Percentiles rank a stretch among this genome's conserved stretches.
These are phyloP conservation scores for Rhagoletis zephyria DNA, from an alignment of 1,140 invertebrate genomes.

Conservation along the genomic window DNA sequence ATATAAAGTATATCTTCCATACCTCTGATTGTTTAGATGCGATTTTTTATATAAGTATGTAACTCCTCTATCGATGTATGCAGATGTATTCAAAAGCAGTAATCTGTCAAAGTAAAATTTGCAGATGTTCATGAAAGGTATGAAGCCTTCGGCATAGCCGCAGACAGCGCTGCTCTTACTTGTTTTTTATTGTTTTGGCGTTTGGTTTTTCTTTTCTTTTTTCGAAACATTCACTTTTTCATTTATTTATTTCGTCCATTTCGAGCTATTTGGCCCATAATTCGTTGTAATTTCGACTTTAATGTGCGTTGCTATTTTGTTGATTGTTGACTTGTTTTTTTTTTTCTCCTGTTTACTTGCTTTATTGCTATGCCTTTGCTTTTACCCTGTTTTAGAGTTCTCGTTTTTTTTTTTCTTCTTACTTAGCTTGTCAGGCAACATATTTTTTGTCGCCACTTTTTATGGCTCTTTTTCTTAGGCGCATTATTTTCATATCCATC, in stretches of 20 bases:
- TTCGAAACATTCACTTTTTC: neutral
- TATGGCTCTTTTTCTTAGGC: neutral
- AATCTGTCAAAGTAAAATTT: no score
- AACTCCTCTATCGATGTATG: no score
- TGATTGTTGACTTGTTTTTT: slow-evolving; percentile 69
- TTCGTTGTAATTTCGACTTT: slow-evolving; percentile 53
- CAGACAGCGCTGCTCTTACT: no score
- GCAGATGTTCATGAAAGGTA: no score
- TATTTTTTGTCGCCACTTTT: slow-evolving; percentile 19
- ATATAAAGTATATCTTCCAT: no score
- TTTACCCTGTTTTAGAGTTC: neutral
- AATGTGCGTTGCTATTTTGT: slow-evolving; percentile 63
- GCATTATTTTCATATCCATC: slow-evolving; percentile 13
- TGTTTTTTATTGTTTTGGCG: neutral
- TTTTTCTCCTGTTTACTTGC: slow-evolving; percentile 4
- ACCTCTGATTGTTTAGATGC: no score
- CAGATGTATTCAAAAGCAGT: no score
- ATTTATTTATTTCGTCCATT: slow-evolving; percentile 31
- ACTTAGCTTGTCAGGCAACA: slow-evolving; percentile 25
- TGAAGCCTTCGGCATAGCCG: no score
- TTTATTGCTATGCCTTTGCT: neutral
- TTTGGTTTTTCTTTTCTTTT: slow-evolving; percentile 17
- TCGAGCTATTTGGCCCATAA: slow-evolving; percentile 34
- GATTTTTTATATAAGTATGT: no score
- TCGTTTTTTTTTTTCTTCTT: neutral